Percentiles rank a stretch among this genome's conserved stretches.
Evolutionary conservation across 2,113 vertebrate species (phyloP).

Genomic region (Salvelinus sp.): DNA sequence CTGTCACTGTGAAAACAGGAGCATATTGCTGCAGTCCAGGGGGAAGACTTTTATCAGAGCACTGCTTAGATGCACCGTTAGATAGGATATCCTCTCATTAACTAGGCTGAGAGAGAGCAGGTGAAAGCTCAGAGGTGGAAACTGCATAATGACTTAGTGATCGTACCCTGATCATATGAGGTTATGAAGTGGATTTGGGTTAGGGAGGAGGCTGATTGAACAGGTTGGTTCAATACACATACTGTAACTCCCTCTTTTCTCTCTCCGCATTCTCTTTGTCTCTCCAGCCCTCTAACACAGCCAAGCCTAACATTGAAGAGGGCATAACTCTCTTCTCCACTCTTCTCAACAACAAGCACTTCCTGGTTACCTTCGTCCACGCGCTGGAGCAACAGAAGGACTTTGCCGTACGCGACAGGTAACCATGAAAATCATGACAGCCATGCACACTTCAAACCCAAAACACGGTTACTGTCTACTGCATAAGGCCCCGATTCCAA

Average conservation of each 20-base stretch:
- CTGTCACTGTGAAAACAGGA: conserved; percentile 67
- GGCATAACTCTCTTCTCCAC: conserved; percentile 92
- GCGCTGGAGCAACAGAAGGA: conserved; percentile 97
- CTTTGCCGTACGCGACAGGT: conserved; percentile 96
- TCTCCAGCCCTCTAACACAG: conserved; percentile 76
- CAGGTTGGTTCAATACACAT: too few relatives aligned
- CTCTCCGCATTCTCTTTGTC: neutral
- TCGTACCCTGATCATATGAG: conserved; percentile 6
- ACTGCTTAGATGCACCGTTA: conserved; percentile 43
- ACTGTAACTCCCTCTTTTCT: conserved; percentile 20
- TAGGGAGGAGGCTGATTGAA: too few relatives aligned
- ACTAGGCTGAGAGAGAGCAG: neutral
- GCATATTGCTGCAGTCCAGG: conserved; percentile 70
- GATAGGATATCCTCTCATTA: neutral
- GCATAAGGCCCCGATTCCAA: too few relatives aligned
- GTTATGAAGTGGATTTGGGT: too few relatives aligned
- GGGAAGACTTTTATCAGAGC: conserved; percentile 67
- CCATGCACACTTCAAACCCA: too few relatives aligned
- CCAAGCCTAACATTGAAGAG: conserved; percentile 88
- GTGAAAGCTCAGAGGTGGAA: neutral
- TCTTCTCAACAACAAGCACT: conserved; percentile 95
- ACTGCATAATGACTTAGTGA: conserved; percentile 33
- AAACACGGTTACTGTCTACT: too few relatives aligned
- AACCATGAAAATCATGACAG: conserved; percentile 19
- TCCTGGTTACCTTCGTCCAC: conserved; percentile 92